phyloP scores from a whole-genome alignment of 2,113 vertebrate species.

The Paramormyrops kingsleyae region DNA sequence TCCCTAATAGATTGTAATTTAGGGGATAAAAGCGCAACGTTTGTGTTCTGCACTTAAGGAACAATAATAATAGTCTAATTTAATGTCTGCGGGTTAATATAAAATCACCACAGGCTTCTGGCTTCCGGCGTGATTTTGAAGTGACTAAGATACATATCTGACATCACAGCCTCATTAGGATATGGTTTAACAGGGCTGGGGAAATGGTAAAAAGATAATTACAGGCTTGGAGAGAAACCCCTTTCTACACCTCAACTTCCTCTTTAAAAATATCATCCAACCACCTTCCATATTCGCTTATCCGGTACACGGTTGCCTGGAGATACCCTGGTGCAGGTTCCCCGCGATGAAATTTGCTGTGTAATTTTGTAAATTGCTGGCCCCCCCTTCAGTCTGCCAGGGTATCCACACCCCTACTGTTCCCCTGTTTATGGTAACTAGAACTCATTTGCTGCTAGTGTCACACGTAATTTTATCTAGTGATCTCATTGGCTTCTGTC shows the following conservation, averaged over 20 bases:
- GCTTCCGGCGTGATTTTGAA: not conserved
- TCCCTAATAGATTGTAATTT: not conserved
- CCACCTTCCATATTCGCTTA: not conserved
- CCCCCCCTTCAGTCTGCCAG: not conserved
- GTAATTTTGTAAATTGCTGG: not conserved
- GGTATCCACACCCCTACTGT: not conserved
- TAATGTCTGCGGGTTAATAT: not conserved
- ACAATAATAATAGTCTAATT: not conserved
- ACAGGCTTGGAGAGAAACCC: not conserved
- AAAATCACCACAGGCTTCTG: not conserved
- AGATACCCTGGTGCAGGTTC: not conserved
- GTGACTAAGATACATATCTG: not conserved
- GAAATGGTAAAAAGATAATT: not conserved
- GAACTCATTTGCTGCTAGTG: not conserved
- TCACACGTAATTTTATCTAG: not conserved
- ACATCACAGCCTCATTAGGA: not conserved
- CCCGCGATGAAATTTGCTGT: not conserved
- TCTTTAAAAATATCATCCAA: not conserved
- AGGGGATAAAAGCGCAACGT: not conserved
- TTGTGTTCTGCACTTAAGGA: not conserved
- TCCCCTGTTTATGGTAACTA: not conserved
- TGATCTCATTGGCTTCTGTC: not conserved
- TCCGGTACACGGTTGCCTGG: not conserved
- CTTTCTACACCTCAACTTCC: not conserved
- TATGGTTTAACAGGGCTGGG: not conserved